These are phyloP conservation scores for Macropodus opercularis DNA, from an alignment of 2,797 vertebrate species.

Conservation along the genomic window DNA sequence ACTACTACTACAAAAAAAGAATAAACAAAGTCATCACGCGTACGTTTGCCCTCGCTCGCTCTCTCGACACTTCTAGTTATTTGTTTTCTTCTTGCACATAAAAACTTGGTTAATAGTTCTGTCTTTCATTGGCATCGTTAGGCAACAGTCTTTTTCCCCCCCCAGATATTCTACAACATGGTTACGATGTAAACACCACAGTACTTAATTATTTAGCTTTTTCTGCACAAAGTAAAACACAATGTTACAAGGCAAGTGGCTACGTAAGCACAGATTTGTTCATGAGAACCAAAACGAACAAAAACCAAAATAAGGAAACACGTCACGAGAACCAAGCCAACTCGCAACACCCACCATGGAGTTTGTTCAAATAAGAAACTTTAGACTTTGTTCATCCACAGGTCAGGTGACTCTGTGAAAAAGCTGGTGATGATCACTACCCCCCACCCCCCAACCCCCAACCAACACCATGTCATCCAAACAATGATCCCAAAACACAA, in stretches of 20 bases:
- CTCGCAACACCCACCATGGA: constrained; percentile 71
- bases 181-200: constrained; percentile 86
- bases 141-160: constrained; percentile 70
- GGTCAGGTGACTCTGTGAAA: constrained; percentile 69
- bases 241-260: constrained; percentile 85
- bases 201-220: constrained; percentile 79
- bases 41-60: constrained; percentile 54
- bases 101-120: constrained; percentile 75
- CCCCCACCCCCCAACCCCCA: neutral
- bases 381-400: constrained; percentile 75
- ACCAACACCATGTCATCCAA: constrained; percentile 2
- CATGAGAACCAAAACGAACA: constrained; percentile 56
- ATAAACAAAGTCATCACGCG: constrained; percentile 39
- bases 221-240: constrained; percentile 83
- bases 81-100: constrained; percentile 72
- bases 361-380: constrained; percentile 71
- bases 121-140: constrained; percentile 84
- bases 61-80: constrained; percentile 76
- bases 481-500: constrained; percentile 17
- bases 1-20: constrained; percentile 47
- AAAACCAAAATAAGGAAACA: constrained; percentile 54
- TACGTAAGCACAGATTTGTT: constrained; percentile 85
- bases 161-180: constrained; percentile 79
- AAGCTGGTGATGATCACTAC: constrained; percentile 78
- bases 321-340: constrained; percentile 57